Evolutionary conservation across 2,113 vertebrate genomes (phyloP).

Genomic region (Octodon degus): DNA sequence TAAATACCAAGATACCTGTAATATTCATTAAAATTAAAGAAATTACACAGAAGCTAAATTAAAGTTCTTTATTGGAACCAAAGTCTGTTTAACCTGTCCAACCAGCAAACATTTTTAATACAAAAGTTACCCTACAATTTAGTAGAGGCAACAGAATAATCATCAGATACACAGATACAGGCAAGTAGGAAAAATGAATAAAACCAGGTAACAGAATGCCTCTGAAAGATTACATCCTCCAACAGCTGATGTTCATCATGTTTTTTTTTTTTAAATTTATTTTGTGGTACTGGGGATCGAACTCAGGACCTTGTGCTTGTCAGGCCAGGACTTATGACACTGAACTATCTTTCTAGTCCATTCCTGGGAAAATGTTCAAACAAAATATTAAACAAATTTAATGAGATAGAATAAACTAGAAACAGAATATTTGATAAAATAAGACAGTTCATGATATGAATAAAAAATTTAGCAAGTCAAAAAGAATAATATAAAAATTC

Average conservation of each 20-base stretch:
- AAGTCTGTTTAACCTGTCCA: background rate
- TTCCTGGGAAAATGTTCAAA: background rate
- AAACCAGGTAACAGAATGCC: background rate
- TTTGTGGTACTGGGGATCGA: too few species aligned
- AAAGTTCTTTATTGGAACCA: background rate
- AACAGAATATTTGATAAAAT: background rate
- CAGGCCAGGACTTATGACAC: too few species aligned
- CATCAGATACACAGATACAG: background rate
- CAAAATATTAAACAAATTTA: background rate
- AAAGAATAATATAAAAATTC: background rate
- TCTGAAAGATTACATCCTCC: background rate
- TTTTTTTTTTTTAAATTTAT: too few species aligned
- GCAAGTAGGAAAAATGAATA: background rate
- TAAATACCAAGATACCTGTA: background rate
- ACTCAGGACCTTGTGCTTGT: too few species aligned
- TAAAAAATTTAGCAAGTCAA: background rate
- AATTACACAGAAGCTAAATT: background rate
- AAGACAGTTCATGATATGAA: background rate
- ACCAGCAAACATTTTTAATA: background rate
- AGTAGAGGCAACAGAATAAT: background rate
- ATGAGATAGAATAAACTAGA: background rate
- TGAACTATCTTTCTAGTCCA: too few species aligned
- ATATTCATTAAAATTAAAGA: background rate
- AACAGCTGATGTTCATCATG: background rate
- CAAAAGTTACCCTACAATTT: background rate